phyloP scores from a whole-genome alignment of 2,888 invertebrate species.

The Eupithecia vulgata region DNA sequence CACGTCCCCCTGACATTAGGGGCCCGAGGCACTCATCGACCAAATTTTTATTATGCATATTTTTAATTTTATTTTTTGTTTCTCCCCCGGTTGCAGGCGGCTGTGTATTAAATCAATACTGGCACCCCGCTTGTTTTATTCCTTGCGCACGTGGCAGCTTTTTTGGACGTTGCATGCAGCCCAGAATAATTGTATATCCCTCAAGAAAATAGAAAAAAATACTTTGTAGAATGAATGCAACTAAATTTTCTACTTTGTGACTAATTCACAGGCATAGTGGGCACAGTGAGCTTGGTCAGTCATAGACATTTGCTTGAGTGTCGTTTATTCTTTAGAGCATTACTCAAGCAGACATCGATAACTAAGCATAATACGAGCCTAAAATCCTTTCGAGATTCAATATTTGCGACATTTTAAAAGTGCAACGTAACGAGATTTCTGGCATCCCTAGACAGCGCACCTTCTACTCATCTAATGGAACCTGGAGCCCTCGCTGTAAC shows the following conservation, averaged over 20 bases:
- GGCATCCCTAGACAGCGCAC: constrained; percentile 31
- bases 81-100: constrained; percentile 61
- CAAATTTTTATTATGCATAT: constrained; percentile 80
- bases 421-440: not conserved
- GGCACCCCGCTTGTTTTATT: constrained; percentile 48
- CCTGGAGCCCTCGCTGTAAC: constrained; percentile 39
- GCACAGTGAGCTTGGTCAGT: too few relatives aligned
- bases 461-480: constrained; percentile 44
- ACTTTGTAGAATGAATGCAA: not conserved
- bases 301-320: too few relatives aligned
- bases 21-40: constrained; percentile 65
- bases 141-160: constrained; percentile 34
- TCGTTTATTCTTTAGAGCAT: too few relatives aligned
- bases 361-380: too few relatives aligned
- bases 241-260: not conserved
- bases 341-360: too few relatives aligned
- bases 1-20: constrained; percentile 62
- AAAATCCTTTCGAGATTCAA: not conserved
- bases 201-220: not conserved
- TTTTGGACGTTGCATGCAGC: constrained; percentile 28
- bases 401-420: not conserved
- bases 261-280: too few relatives aligned
- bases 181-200: constrained; percentile 9
- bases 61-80: constrained; percentile 79
- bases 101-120: constrained; percentile 49